Evolutionary conservation across 2,888 invertebrate species (phyloP), one percentile per base, ranked within the genome.

Genomic region (Drosophila tripunctata): DNA sequence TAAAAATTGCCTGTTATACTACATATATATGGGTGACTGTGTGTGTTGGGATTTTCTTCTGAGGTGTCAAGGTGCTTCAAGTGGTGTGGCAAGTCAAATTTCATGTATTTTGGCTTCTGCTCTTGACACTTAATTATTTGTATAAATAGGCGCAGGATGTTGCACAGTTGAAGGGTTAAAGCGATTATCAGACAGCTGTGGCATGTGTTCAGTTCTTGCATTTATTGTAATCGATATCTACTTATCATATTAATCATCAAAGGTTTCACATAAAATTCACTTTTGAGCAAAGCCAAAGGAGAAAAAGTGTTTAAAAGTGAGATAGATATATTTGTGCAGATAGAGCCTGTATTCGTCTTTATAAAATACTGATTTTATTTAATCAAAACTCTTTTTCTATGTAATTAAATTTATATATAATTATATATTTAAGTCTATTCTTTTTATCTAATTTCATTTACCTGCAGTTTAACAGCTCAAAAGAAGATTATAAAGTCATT

Each of bases 81-180:
- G 40, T 47, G 56, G 41, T 57, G 38, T 57, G 38, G 58, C 51
- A 56, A 35, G 24, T 10, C 45, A 52, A 75, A 69, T 60, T 47
- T 27, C 61, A 63, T 60, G 51, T 62, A 54, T 69, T 40, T 43
- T 45, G 55, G 38, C 70, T 67, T 67, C 85, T 83, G 85, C 52
- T 45, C 65, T 74, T 83, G 83, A 83, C 83, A 83, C 76, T 83
- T 83, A 86, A 83, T 85, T 85, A 83, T 83, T 83, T 85, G 80
- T 70, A 52, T 68, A 75, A 82, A 82, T 72, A 62, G 71, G 36
- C 64, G 71, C 74, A 81, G 76, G n/a, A 75, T 81, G 77, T 69
- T 71, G 56, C 62, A 64, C 17, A 55, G 64, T 44, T 70, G 51
- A 81, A 78, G 78, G 70, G 76, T 83, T 78, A 41, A 68, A 41